These are phyloP conservation scores for Leptonema lineaticorne DNA, from an alignment of 1,140 invertebrate species.

Conservation along the genomic window DNA sequence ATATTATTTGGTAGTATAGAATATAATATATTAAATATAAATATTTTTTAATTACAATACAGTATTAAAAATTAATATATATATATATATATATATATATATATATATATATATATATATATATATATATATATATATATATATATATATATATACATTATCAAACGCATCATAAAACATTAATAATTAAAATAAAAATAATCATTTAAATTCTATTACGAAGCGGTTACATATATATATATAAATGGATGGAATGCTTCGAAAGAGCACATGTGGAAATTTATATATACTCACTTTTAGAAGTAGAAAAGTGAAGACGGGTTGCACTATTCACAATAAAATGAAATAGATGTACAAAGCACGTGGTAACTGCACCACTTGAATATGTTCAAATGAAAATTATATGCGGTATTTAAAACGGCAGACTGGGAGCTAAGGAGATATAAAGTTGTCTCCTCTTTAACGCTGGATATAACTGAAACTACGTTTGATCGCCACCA, in stretches of 20 bases:
- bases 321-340: not conserved
- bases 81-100: not conserved
- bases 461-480: constrained; percentile 26
- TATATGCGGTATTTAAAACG: not conserved
- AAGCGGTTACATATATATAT: no score
- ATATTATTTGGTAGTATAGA: no score
- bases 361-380: not conserved
- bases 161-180: not conserved
- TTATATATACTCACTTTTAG: not conserved
- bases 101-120: not conserved
- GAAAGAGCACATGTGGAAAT: not conserved
- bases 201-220: no score
- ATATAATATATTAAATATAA: no score
- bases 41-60: not conserved
- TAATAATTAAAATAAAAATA: not conserved
- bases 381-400: constrained; percentile 8
- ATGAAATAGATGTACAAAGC: not conserved
- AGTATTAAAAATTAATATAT: not conserved
- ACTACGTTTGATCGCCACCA: constrained; percentile 3
- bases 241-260: not conserved
- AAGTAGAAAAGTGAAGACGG: not conserved
- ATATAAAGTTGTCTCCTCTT: constrained; percentile 16
- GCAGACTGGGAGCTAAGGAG: constrained; percentile 6
- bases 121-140: not conserved
- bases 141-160: not conserved